phyloP scores from a whole-genome alignment of 1,140 invertebrate genomes.

The Bradynema listronoti region DNA sequence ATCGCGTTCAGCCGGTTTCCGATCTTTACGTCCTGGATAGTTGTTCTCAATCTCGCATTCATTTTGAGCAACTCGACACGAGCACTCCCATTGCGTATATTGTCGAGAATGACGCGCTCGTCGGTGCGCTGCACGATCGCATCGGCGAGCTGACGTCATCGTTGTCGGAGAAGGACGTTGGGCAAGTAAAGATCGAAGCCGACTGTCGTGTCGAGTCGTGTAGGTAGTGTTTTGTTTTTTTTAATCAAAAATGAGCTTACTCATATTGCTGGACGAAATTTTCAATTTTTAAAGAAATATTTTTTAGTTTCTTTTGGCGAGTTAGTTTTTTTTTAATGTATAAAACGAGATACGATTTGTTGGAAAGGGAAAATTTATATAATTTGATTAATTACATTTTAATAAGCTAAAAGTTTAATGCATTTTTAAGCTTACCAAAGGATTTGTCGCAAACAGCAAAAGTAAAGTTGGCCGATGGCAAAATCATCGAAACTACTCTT shows the following conservation, averaged over 20 bases:
- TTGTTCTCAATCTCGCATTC: conserved; percentile 37
- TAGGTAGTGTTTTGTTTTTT: too few species aligned
- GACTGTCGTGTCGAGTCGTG: too few species aligned
- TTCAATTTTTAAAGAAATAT: too few species aligned
- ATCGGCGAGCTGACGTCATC: conserved; percentile 28
- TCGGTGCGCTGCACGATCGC: conserved; percentile 27
- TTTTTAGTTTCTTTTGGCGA: too few species aligned
- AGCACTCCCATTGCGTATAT: conserved; percentile 30
- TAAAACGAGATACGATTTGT: too few species aligned
- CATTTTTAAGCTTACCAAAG: conserved; percentile 46
- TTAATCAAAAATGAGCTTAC: too few species aligned
- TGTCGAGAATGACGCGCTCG: conserved; percentile 38
- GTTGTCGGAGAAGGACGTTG: conserved; percentile 28
- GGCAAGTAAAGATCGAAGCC: too few species aligned
- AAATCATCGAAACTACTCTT: conserved; percentile 59
- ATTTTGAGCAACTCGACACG: conserved; percentile 25
- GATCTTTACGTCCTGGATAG: conserved; percentile 35
- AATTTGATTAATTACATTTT: too few species aligned
- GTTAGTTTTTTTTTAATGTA: too few species aligned
- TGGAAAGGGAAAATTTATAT: too few species aligned
- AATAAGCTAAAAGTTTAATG: too few species aligned
- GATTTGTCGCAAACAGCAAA: conserved; percentile 48
- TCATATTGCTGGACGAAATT: too few species aligned
- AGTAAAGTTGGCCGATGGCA: conserved; percentile 59
- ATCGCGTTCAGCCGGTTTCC: conserved; percentile 35